Percentiles rank a stretch among this genome's conserved stretches.
phyloP scores from a whole-genome alignment of 1,140 invertebrate species.

The Macrobrachium nipponense region DNA sequence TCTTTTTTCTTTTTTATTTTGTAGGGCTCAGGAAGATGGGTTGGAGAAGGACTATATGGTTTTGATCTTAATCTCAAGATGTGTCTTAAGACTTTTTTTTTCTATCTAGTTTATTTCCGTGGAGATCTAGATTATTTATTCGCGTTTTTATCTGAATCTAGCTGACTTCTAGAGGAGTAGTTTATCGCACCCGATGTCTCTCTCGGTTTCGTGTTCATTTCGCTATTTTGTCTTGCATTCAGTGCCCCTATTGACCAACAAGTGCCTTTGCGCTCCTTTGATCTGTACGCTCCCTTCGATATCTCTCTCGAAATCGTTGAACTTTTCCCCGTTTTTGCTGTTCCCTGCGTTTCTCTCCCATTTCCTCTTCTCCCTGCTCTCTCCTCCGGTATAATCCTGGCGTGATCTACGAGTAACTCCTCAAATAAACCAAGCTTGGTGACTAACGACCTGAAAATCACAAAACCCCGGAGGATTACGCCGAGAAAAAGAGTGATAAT shows the following conservation, averaged over 20 bases:
- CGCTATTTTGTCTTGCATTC: background rate
- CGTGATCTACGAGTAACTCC: slow-evolving; percentile 16
- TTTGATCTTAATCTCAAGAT: no score
- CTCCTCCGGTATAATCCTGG: background rate
- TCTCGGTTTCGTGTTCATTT: no score
- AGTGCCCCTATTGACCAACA: slow-evolving; percentile 6
- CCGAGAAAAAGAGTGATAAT: slow-evolving; percentile 16
- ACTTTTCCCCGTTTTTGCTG: background rate
- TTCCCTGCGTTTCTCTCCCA: background rate
- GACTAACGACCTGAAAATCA: background rate
- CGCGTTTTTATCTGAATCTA: no score
- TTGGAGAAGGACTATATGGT: no score
- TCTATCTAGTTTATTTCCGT: no score
- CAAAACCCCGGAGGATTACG: background rate
- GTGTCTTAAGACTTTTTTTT: no score
- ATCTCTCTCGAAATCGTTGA: slow-evolving; percentile 1
- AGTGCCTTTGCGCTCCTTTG: background rate
- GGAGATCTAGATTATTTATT: no score
- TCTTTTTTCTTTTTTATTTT: no score
- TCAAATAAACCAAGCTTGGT: slow-evolving; percentile 13
- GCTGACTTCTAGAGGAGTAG: no score
- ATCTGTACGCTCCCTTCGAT: slow-evolving; percentile 6
- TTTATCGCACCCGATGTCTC: no score
- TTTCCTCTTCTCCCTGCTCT: background rate
- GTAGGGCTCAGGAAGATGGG: no score